Conservation (phyloP, 2,797 vertebrate genomes). For the Lindbergichthys nudifrons region DNA sequence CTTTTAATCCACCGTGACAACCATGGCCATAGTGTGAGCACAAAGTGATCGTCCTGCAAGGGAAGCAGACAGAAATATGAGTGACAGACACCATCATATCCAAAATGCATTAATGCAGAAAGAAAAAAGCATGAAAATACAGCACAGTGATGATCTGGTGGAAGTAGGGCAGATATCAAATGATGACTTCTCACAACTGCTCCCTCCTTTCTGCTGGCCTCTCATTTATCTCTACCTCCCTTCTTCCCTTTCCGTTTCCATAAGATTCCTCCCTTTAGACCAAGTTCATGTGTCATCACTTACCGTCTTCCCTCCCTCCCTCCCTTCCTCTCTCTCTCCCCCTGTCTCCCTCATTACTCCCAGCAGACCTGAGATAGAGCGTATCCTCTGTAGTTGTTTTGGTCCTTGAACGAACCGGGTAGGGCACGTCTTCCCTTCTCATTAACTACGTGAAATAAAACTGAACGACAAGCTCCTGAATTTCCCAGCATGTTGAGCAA, state of each 20-base stretch:
- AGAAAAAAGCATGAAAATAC: not conserved
- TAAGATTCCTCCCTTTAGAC: constrained; percentile 35
- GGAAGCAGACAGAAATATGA: not conserved
- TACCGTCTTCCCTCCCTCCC: constrained; percentile 14
- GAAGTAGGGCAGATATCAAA: not conserved
- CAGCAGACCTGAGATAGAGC: constrained; percentile 32
- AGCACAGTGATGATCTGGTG: not conserved
- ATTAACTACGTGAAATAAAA: constrained; percentile 34
- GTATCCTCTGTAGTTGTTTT: constrained; percentile 53
- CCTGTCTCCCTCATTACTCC: constrained; percentile 40
- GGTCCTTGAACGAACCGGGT: constrained; percentile 24
- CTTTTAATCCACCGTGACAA: constrained; percentile 3
- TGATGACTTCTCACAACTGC: constrained; percentile 12
- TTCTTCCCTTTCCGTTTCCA: constrained; percentile 13
- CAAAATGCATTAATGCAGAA: not conserved
- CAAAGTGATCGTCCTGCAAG: not conserved
- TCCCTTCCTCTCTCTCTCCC: constrained; percentile 3
- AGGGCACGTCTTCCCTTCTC: constrained; percentile 28
- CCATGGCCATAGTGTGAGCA: not conserved
- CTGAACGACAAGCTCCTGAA: not conserved
- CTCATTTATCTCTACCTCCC: not conserved
- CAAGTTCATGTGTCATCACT: constrained; percentile 34
- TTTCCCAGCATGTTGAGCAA: not conserved
- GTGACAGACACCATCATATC: not conserved
- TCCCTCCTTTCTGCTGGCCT: not conserved